Evolutionary conservation across 2,797 vertebrate species (phyloP).

Genomic region (Taenioides sp.): DNA sequence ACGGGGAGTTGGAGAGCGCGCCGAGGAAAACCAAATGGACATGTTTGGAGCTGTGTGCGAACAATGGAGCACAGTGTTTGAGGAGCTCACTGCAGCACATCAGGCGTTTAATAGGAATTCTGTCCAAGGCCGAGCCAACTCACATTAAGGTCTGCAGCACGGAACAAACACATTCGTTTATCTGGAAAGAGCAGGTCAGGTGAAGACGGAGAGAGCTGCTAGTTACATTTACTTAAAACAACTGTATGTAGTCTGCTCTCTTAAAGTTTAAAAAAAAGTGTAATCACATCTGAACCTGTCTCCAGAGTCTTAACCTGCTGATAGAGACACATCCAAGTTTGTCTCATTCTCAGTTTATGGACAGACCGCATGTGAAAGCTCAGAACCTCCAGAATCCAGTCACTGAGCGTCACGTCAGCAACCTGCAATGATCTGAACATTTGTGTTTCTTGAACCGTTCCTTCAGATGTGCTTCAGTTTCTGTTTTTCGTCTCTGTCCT

Average conservation of each 20-base stretch:
- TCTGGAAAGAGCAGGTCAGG: neutral
- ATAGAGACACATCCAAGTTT: no score
- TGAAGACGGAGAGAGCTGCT: neutral
- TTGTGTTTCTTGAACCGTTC: no score
- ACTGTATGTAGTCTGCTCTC: neutral
- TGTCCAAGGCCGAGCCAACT: neutral
- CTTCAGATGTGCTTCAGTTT: no score
- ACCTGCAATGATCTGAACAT: no score
- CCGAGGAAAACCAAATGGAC: slow-evolving; percentile 11
- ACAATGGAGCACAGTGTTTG: slow-evolving; percentile 42
- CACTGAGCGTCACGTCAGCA: no score
- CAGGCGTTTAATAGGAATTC: neutral
- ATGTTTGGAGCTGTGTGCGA: slow-evolving; percentile 32
- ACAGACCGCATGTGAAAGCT: no score
- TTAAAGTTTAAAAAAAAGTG: neutral
- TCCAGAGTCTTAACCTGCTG: no score
- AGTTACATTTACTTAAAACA: neutral
- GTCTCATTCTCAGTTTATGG: no score
- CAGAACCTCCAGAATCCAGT: no score
- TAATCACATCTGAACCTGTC: neutral
- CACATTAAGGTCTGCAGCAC: neutral
- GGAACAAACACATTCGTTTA: neutral
- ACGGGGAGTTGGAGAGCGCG: slow-evolving; percentile 34
- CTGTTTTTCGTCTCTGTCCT: no score
- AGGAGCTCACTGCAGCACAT: slow-evolving; percentile 20